Conservation (phyloP, 2,888 invertebrate genomes). For the Pristionchus exspectatus region DNA sequence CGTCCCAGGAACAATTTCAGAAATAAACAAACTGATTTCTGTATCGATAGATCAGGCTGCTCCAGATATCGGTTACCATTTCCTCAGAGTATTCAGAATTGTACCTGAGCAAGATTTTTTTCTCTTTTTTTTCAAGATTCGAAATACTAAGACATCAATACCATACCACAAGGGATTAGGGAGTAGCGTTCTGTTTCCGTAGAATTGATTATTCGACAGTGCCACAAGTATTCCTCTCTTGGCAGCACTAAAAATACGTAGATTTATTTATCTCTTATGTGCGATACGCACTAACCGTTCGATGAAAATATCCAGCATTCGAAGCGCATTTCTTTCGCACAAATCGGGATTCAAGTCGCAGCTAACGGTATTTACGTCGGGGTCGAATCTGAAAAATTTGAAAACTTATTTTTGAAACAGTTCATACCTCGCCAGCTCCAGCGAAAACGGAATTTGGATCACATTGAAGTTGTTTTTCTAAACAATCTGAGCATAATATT, state of each 20-base stretch:
- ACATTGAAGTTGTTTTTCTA: neutral
- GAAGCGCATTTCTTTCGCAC: neutral
- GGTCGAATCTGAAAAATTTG: neutral
- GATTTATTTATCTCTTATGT: neutral
- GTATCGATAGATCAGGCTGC: neutral
- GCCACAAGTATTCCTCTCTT: neutral
- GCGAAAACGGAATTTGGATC: neutral
- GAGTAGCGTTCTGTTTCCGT: neutral
- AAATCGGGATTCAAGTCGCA: neutral
- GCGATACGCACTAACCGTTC: neutral
- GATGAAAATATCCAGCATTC: neutral
- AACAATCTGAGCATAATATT: neutral
- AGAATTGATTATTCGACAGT: neutral
- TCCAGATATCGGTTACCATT: neutral
- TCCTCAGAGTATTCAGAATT: neutral
- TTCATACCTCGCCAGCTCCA: neutral
- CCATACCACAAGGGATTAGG: neutral
- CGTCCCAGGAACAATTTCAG: neutral
- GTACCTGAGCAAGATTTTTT: neutral
- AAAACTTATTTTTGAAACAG: neutral
- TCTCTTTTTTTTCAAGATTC: too few relatives aligned
- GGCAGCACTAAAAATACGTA: neutral
- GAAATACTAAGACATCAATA: neutral
- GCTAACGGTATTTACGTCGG: neutral
- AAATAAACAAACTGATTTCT: neutral